Conservation (phyloP, 2,797 vertebrate genomes). For the Enteromius fasciolatus region DNA sequence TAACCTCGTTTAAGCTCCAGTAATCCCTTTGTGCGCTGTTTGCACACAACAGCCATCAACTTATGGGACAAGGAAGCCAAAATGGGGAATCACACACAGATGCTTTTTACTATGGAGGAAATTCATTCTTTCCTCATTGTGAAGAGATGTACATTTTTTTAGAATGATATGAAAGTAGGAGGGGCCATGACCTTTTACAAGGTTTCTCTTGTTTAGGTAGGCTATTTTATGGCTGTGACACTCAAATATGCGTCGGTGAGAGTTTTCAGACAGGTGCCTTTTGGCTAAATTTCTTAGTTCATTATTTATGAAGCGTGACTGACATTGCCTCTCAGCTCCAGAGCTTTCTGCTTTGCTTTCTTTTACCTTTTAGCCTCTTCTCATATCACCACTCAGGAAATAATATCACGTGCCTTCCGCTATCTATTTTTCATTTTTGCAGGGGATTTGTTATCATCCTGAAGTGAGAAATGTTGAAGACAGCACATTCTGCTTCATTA, state of each 20-base stretch:
- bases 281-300: slow-evolving; percentile 11
- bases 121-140: slow-evolving; percentile 7
- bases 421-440: slow-evolving; percentile 14
- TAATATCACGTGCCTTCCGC: not conserved
- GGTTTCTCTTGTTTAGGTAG: not conserved
- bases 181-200: not conserved
- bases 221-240: slow-evolving; percentile 27
- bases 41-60: slow-evolving; percentile 37
- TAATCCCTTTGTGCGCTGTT: slow-evolving; percentile 49
- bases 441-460: not conserved
- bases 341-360: slow-evolving; percentile 30
- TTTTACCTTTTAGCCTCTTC: slow-evolving; percentile 4
- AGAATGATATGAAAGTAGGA: not conserved
- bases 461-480: slow-evolving; percentile 3
- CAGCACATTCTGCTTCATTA: slow-evolving; percentile 11
- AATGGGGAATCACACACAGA: slow-evolving; percentile 33
- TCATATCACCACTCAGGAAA: slow-evolving; percentile 17
- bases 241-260: slow-evolving; percentile 8
- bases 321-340: not conserved
- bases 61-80: not conserved
- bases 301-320: slow-evolving; percentile 46
- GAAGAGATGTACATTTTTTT: not conserved
- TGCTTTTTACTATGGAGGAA: slow-evolving; percentile 7
- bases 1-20: slow-evolving; percentile 33
- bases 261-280: slow-evolving; percentile 51